Percentiles rank a stretch among this genome's conserved stretches.
Evolutionary conservation across 2,113 vertebrate genomes (phyloP).

Genomic region (Nansenia antarctica): DNA sequence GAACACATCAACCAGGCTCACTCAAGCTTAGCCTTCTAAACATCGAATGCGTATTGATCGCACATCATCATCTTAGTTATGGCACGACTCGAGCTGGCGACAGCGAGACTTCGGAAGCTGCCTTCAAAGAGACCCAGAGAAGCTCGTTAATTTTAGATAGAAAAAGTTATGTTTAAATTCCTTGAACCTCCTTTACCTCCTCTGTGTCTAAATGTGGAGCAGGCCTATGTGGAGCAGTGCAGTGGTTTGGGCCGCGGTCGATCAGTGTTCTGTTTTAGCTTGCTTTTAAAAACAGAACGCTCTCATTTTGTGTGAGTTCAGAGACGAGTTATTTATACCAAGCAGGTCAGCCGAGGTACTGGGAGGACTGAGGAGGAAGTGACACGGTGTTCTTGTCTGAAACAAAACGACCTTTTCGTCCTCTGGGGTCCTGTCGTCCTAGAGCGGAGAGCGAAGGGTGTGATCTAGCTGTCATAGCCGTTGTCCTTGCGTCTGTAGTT

Average conservation of each 20-base stretch:
- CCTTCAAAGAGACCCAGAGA: background rate
- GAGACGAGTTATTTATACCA: conserved; percentile 74
- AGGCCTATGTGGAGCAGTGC: conserved; percentile 71
- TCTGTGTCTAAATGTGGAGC: conserved; percentile 64
- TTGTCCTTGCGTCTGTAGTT: too few species aligned
- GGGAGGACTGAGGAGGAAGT: conserved; percentile 46
- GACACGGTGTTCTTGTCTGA: conserved; percentile 42
- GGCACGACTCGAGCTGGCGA: background rate
- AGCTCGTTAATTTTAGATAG: background rate
- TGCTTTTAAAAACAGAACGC: conserved; percentile 65
- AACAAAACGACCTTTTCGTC: conserved; percentile 54
- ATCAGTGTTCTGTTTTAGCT: conserved; percentile 61
- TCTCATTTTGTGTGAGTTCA: conserved; percentile 69
- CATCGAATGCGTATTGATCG: background rate
- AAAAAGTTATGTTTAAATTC: conserved; percentile 44
- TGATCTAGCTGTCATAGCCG: too few species aligned
- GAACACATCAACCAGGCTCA: background rate
- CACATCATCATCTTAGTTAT: background rate
- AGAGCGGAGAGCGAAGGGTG: conserved; percentile 12
- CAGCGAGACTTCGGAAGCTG: background rate
- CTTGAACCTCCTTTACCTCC: conserved; percentile 46
- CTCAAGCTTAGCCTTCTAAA: background rate
- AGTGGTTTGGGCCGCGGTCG: conserved; percentile 51
- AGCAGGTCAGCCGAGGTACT: conserved; percentile 68
- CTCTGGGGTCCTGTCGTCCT: conserved; percentile 23